A percentile compares a stretch with the other conserved stretches of the same genome.
Evolutionary conservation across 2,888 invertebrate species (phyloP).

Genomic region (Sphaeridia pumilis): DNA sequence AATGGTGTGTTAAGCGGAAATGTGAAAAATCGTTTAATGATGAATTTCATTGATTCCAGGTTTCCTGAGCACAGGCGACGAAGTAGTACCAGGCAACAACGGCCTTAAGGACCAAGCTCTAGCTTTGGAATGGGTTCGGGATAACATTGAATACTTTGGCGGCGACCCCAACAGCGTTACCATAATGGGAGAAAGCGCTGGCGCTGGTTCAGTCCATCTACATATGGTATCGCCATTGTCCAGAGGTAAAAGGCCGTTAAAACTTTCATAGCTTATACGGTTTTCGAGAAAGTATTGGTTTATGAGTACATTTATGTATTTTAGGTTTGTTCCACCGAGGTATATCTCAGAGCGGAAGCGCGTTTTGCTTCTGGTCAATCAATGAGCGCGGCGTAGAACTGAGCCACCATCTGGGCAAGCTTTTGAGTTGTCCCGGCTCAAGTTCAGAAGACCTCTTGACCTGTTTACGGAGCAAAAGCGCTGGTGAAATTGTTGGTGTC

Average conservation of each 20-base stretch:
- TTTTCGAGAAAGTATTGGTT: neutral
- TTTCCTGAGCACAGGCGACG: slow-evolving; percentile 23
- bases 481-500: slow-evolving; percentile 16
- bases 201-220: slow-evolving; percentile 22
- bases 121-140: slow-evolving; percentile 23
- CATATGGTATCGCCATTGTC: slow-evolving; percentile 27
- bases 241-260: slow-evolving; percentile 15
- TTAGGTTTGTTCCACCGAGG: slow-evolving; percentile 29
- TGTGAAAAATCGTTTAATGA: no score
- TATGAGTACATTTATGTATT: neutral
- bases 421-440: slow-evolving; percentile 24
- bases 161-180: slow-evolving; percentile 19
- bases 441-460: slow-evolving; percentile 20
- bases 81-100: slow-evolving; percentile 20
- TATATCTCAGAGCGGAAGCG: slow-evolving; percentile 31
- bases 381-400: slow-evolving; percentile 20
- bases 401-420: slow-evolving; percentile 10
- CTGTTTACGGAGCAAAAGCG: slow-evolving; percentile 23
- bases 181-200: slow-evolving; percentile 19
- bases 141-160: slow-evolving; percentile 17
- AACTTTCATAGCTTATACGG: neutral
- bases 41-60: no score
- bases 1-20: no score
- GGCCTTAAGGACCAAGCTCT: slow-evolving; percentile 25
- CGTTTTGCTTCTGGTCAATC: slow-evolving; percentile 33